Conservation (phyloP, 2,113 vertebrate genomes). For the Typhlomys cinereus region DNA sequence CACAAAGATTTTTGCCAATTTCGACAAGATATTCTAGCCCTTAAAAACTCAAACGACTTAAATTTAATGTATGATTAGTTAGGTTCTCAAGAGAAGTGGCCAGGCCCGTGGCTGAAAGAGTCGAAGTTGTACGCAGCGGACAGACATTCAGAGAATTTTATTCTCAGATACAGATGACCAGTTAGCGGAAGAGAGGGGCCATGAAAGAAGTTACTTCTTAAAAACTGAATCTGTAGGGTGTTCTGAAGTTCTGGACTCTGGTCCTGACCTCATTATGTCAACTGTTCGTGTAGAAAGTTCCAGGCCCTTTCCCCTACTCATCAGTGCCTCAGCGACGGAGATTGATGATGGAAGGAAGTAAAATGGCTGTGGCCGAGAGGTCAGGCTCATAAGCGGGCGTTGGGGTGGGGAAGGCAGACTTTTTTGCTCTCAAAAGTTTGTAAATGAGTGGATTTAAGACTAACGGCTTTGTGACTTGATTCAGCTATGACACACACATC, state of each 20-base stretch:
- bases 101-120: not conserved
- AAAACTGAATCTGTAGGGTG: not conserved
- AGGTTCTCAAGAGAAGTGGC: not conserved
- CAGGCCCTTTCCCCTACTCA: not conserved
- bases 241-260: not conserved
- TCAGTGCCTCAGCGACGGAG: rapidly evolving
- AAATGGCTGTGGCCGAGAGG: not conserved
- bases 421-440: not conserved
- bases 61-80: not conserved
- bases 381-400: not conserved
- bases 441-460: not conserved
- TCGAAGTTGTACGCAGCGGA: not conserved
- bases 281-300: not conserved
- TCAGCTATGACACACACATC: constrained; percentile 36
- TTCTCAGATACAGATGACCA: not conserved
- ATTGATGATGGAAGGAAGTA: not conserved
- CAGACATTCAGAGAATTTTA: not conserved
- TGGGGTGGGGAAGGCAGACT: not conserved
- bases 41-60: constrained; percentile 9
- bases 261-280: no score
- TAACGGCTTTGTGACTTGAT: not conserved
- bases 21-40: constrained; percentile 45
- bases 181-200: not conserved
- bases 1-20: constrained; percentile 64
- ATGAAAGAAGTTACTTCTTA: not conserved